These are phyloP conservation scores for Sinohyriopsis cumingii DNA, from an alignment of 2,888 invertebrate species.

Conservation along the genomic window DNA sequence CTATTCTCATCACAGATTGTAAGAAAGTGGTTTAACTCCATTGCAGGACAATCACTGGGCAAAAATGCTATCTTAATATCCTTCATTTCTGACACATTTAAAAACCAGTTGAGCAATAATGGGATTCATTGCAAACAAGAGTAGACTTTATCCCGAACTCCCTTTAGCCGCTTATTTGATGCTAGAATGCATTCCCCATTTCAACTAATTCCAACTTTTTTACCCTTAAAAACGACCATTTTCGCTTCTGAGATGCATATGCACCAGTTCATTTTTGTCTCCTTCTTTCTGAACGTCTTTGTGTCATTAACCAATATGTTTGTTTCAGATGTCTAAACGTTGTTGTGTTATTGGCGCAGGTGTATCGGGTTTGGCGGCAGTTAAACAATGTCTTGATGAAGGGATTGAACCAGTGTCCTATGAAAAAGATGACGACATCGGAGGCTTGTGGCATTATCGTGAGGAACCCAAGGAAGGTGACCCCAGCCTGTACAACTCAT, in stretches of 20 bases:
- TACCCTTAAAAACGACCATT: neutral
- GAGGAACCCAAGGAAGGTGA: slow-evolving; percentile 24
- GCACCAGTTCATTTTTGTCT: neutral
- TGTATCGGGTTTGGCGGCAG: slow-evolving; percentile 39
- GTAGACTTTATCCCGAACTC: no score
- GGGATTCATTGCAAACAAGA: no score
- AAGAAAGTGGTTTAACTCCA: no score
- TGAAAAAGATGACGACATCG: slow-evolving; percentile 44
- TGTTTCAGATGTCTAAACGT: slow-evolving; percentile 27
- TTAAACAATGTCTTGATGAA: slow-evolving; percentile 43
- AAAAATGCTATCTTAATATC: no score
- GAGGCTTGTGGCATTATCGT: slow-evolving; percentile 44
- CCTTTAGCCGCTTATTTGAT: no score
- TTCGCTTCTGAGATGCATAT: neutral
- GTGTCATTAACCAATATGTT: neutral
- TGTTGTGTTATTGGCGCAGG: slow-evolving; percentile 48
- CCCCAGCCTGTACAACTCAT: slow-evolving; percentile 45
- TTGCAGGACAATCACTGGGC: no score
- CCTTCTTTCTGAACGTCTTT: no score
- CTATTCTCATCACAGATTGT: no score
- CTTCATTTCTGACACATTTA: no score
- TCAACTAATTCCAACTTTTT: neutral
- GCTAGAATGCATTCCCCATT: no score
- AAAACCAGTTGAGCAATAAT: no score
- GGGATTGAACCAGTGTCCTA: slow-evolving; percentile 37